These are phyloP conservation scores for Eristalinus sepulchralis DNA, from an alignment of 2,888 invertebrate genomes.

Conservation along the genomic window DNA sequence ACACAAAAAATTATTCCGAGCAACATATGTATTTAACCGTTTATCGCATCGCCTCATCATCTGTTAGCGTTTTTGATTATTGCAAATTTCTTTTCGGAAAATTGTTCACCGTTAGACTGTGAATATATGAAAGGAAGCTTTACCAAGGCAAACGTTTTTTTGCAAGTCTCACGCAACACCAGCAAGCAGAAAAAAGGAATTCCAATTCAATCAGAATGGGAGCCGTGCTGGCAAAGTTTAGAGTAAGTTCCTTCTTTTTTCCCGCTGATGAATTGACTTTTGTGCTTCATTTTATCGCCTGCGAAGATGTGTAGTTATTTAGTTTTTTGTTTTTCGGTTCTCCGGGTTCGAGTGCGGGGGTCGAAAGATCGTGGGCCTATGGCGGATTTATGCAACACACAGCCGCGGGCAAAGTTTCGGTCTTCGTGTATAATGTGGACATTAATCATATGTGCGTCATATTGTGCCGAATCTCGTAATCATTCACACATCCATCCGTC, in stretches of 20 bases:
- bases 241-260: slow-evolving; percentile 82
- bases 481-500: slow-evolving; percentile 30
- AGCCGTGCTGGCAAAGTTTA: slow-evolving; percentile 85
- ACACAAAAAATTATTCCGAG: slow-evolving; percentile 39
- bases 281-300: slow-evolving; percentile 19
- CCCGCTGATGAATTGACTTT: not conserved
- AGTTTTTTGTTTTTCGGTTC: not conserved
- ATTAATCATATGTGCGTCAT: slow-evolving; percentile 47
- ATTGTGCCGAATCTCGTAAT: slow-evolving; percentile 47
- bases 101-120: not conserved
- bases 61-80: not conserved
- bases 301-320: slow-evolving; percentile 20
- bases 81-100: slow-evolving; percentile 36
- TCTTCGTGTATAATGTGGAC: not conserved
- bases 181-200: slow-evolving; percentile 22
- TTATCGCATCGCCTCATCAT: slow-evolving; percentile 23
- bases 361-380: slow-evolving; percentile 25
- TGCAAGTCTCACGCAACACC: not conserved
- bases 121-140: slow-evolving; percentile 1
- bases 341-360: slow-evolving; percentile 4
- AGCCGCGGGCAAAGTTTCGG: slow-evolving; percentile 3
- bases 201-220: slow-evolving; percentile 82
- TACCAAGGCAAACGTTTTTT: not conserved
- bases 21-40: slow-evolving; percentile 32
- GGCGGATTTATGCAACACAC: slow-evolving; percentile 51